These are phyloP conservation scores for Leptoclinus maculatus DNA, from an alignment of 2,797 vertebrate genomes.

Conservation along the genomic window DNA sequence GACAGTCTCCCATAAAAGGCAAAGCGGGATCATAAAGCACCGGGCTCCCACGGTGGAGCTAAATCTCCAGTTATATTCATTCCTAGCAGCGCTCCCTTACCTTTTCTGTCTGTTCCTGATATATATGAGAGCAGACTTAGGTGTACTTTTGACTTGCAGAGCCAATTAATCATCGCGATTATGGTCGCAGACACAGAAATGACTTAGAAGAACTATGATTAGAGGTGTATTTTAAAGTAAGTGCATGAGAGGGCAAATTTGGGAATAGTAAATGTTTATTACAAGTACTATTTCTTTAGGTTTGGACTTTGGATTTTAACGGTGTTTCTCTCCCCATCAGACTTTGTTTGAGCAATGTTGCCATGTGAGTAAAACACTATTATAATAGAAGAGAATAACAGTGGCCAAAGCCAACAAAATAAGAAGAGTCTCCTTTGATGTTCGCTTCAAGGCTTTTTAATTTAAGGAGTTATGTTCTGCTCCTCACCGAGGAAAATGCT, in stretches of 20 bases:
- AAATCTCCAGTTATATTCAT: slow-evolving; percentile 38
- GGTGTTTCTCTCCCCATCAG: background rate
- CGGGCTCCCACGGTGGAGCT: slow-evolving; percentile 31
- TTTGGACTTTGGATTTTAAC: background rate
- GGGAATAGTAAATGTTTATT: slow-evolving; percentile 6
- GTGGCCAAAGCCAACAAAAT: background rate
- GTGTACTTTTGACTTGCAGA: slow-evolving; percentile 22
- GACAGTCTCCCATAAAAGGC: slow-evolving; percentile 50
- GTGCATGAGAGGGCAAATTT: background rate
- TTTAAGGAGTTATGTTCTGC: slow-evolving; percentile 1
- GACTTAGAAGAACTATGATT: slow-evolving; percentile 10
- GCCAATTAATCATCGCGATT: slow-evolving; percentile 14
- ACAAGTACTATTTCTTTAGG: background rate
- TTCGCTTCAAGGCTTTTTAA: background rate
- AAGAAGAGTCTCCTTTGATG: slow-evolving; percentile 5
- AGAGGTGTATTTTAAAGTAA: background rate
- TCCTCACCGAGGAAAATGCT: background rate
- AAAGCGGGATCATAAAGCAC: slow-evolving; percentile 47
- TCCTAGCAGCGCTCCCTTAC: slow-evolving; percentile 17
- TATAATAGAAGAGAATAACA: background rate
- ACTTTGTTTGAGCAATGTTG: background rate
- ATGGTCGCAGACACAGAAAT: background rate
- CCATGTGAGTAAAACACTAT: background rate
- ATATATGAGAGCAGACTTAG: slow-evolving; percentile 8
- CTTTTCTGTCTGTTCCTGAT: slow-evolving; percentile 14